Percentiles rank a stretch among this genome's conserved stretches.
Conservation (phyloP, 2,888 invertebrate species). For the Athetis lepigone region DNA sequence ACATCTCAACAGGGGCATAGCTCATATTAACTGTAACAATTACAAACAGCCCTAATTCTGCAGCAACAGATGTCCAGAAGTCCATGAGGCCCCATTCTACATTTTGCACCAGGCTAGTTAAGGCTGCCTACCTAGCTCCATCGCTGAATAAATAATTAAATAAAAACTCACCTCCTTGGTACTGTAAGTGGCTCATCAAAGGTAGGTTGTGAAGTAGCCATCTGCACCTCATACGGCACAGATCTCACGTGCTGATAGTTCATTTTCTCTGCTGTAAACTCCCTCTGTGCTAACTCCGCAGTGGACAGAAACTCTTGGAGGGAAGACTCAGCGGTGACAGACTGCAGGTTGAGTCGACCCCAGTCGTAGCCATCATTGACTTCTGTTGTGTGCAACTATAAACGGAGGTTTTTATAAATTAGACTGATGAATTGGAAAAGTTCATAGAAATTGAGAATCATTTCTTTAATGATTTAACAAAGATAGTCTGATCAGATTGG, state of each 20-base stretch:
- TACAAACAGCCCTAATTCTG: too few relatives aligned
- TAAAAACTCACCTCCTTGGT: slow-evolving; percentile 92
- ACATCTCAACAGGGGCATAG: too few relatives aligned
- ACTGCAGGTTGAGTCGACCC: slow-evolving; percentile 96
- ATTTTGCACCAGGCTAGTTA: too few relatives aligned
- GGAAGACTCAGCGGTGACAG: slow-evolving; percentile 98
- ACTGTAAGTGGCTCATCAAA: slow-evolving; percentile 90
- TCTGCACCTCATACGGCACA: slow-evolving; percentile 79
- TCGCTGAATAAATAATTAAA: background rate
- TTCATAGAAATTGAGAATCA: too few relatives aligned
- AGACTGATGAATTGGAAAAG: too few relatives aligned
- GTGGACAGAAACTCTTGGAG: slow-evolving; percentile 98
- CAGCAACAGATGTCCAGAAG: too few relatives aligned
- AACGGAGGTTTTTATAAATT: slow-evolving; percentile 45
- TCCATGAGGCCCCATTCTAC: too few relatives aligned
- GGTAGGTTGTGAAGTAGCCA: slow-evolving; percentile 83
- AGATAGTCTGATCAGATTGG: background rate
- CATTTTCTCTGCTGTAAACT: slow-evolving; percentile 97
- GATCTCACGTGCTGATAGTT: slow-evolving; percentile 92
- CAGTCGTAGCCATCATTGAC: slow-evolving; percentile 97
- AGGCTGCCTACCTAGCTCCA: too few relatives aligned
- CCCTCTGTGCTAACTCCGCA: slow-evolving; percentile 98
- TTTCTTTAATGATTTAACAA: too few relatives aligned
- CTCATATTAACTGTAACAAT: too few relatives aligned
- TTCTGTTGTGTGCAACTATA: slow-evolving; percentile 96